These are phyloP conservation scores for Tethea ocularis DNA, from an alignment of 2,888 invertebrate species.

Conservation along the genomic window DNA sequence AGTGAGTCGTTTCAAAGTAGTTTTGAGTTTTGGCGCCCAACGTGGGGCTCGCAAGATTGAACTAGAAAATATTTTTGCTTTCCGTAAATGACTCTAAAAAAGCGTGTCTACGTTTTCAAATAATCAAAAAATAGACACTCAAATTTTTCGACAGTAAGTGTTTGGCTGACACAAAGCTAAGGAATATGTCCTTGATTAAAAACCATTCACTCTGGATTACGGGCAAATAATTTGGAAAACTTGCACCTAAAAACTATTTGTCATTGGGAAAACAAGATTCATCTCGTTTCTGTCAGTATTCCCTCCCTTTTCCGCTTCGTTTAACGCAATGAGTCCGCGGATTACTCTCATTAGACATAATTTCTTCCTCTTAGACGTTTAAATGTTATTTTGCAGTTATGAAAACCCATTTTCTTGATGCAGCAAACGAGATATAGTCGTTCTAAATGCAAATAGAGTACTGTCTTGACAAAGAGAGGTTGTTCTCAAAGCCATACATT, in stretches of 20 bases:
- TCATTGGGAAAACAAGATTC: slow-evolving; percentile 44
- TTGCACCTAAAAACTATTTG: slow-evolving; percentile 39
- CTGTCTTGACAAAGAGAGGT: neutral
- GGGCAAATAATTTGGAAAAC: too few relatives aligned
- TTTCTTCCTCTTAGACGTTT: slow-evolving; percentile 43
- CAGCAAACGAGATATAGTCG: neutral
- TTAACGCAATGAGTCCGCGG: slow-evolving; percentile 42
- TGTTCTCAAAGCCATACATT: neutral
- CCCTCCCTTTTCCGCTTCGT: slow-evolving; percentile 51
- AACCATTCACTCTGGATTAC: slow-evolving; percentile 37
- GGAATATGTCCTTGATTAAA: neutral
- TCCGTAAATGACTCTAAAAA: neutral
- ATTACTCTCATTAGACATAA: slow-evolving; percentile 54
- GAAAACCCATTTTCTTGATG: slow-evolving; percentile 15
- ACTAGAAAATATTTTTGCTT: neutral
- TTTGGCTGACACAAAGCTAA: too few relatives aligned
- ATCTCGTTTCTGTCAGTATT: slow-evolving; percentile 38
- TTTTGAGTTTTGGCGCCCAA: slow-evolving; percentile 36
- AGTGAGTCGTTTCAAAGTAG: slow-evolving; percentile 36
- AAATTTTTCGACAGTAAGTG: too few relatives aligned
- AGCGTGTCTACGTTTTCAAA: too few relatives aligned
- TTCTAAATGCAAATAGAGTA: neutral
- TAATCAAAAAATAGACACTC: too few relatives aligned
- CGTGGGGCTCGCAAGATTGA: slow-evolving; percentile 15
- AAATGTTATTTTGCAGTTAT: slow-evolving; percentile 37